Percentiles rank a stretch among this genome's conserved stretches.
Evolutionary conservation across 2,888 invertebrate species (phyloP).

Genomic region (Thera obeliscata): DNA sequence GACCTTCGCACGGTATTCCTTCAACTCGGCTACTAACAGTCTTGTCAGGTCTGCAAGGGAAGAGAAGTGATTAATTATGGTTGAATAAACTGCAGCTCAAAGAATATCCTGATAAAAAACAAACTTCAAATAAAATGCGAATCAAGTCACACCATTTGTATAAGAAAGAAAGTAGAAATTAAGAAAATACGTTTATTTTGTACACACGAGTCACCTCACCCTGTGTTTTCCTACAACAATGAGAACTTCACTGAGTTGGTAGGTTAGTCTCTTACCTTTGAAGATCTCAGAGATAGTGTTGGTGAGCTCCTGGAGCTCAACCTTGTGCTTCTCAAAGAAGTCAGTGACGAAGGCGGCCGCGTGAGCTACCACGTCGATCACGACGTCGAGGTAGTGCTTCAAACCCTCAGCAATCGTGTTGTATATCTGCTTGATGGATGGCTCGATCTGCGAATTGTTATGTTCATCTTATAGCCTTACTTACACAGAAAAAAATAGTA

Average conservation of each 20-base stretch:
- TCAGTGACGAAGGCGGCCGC: constrained; percentile 81
- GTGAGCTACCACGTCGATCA: constrained; percentile 76
- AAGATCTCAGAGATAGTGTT: constrained; percentile 79
- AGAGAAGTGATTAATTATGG: neutral
- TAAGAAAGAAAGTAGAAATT: no score
- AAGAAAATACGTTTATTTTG: no score
- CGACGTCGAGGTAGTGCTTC: constrained; percentile 68
- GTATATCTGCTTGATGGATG: constrained; percentile 66
- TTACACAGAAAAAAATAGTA: no score
- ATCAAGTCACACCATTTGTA: neutral
- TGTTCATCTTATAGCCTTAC: no score
- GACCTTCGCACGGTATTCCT: constrained; percentile 70
- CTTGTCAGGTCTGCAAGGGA: constrained; percentile 69
- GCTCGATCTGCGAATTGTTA: constrained; percentile 59
- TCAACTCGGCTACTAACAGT: constrained; percentile 67
- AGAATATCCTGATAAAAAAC: neutral
- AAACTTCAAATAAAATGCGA: neutral
- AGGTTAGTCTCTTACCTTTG: constrained; percentile 64
- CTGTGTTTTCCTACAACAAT: no score
- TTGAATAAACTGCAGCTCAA: neutral
- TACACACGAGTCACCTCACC: no score
- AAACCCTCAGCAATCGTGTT: constrained; percentile 62
- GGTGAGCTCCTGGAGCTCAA: constrained; percentile 86
- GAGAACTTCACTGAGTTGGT: neutral
- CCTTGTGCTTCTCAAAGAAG: constrained; percentile 87